Base-by-base conservation (phyloP, 2,888 invertebrate species). In the Myathropa florea region DNA sequence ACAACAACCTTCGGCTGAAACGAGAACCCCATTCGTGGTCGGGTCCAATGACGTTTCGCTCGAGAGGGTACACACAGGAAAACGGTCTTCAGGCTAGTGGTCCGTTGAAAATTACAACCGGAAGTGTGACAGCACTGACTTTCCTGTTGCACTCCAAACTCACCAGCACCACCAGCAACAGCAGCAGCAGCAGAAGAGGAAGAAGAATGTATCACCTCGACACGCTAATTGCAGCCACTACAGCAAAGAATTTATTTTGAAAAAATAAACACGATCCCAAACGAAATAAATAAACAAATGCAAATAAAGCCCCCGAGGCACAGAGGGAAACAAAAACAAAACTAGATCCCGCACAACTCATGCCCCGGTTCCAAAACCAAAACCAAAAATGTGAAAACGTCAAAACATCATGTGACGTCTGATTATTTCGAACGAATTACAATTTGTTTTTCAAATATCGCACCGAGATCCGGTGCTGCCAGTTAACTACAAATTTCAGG, bases 401-500 rank as follows among this genome's bases (percentile, higher is more conserved):
- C 55, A 68, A 59, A 64, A 61, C 60, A 76, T 64, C 73, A 75
- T 76, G 75, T 64, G 78, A 83, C 79, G 46, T 36, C 24, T 59
- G 46, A 21, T 24, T 65, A 70, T 59, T 23, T 68, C 46, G 57
- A 61, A 57, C 72, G 28, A 73, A 55, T 57, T 57, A 70, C 68
- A 63, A 46, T 61, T 77, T 67, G 76, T 67, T 75, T 65, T 65
- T 21, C 64, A 33, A 72, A 70, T 65, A 75, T 77, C 36, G 36
- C 65, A 65, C 72, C 60, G 70, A 63, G 39, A 64, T 76, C 14
- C 75, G 12, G n/a, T 65, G 28, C 23, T 59, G 59, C 46, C 9
- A 33, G 28, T 28, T 72, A 55, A 63, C 78, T 73, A 73, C 64
- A 70, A 70, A 75, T 68, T 73, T 79, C 83, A 75, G 63, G 73